Evolutionary conservation across 1,140 invertebrate species (phyloP), one percentile per base, ranked within the genome.

Genomic region (Cylas formicarius): DNA sequence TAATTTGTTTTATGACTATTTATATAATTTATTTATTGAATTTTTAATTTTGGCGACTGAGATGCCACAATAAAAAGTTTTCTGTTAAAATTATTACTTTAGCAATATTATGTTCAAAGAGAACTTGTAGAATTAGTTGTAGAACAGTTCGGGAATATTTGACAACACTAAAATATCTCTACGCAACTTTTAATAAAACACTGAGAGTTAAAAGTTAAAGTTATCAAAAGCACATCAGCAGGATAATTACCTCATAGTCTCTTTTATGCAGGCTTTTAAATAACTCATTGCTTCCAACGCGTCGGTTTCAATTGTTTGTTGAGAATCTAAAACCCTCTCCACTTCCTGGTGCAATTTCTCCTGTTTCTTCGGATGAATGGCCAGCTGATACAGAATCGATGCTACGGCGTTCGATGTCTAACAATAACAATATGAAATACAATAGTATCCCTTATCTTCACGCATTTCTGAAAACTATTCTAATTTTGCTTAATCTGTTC

Each of bases 191-290:
- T n/a, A n/a, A n/a, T n/a, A n/a, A n/a, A n/a, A n/a, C n/a, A n/a
- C n/a, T n/a, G n/a, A n/a, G n/a, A n/a, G n/a, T n/a, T n/a, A n/a
- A n/a, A n/a, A n/a, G n/a, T n/a, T n/a, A n/a, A n/a, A n/a, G n/a
- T n/a, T n/a, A n/a, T n/a, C n/a, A n/a, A n/a, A n/a, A n/a, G n/a
- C n/a, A n/a, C n/a, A n/a, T n/a, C n/a, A n/a, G n/a, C n/a, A n/a
- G n/a, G n/a, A n/a, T n/a, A n/a, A n/a, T 50, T 49, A 88, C 86
- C 87, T 81, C 53, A 95, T 84, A 0, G 90, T 85, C 77, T 96
- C 92, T 60, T 89, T 88, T 20, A 96, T 81, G 56, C 90, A 93
- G 2, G 87, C 87, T 70, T 90, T 92, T 4, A 89, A 73, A 56
- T 91, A 93, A 21, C 78, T 70, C 63, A 90, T 76, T 57, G 81